Percentiles rank a stretch among this genome's conserved stretches.
These are phyloP conservation scores for Eueides isabella DNA, from an alignment of 1,140 invertebrate genomes.

Conservation along the genomic window DNA sequence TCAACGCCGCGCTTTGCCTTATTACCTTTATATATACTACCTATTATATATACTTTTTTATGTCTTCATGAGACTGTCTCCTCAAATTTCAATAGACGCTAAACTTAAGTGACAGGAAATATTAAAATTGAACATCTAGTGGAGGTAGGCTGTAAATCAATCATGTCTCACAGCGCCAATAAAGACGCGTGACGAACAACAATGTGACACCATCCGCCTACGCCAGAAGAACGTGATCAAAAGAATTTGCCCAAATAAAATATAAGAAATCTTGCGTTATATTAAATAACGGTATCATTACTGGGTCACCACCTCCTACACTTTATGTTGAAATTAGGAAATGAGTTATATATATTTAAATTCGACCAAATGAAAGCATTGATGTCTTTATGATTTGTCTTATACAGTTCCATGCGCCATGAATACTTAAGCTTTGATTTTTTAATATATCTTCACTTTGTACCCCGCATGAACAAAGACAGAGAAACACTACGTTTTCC, in stretches of 20 bases:
- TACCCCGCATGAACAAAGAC: no score
- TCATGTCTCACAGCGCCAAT: conserved; percentile 20
- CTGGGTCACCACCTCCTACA: not conserved
- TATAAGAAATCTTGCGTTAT: not conserved
- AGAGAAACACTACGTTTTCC: no score
- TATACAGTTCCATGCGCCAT: not conserved
- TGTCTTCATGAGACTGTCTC: not conserved
- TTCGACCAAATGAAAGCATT: not conserved
- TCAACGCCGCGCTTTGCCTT: no score
- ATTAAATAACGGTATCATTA: not conserved
- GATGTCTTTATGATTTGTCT: not conserved
- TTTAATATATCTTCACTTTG: no score
- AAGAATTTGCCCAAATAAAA: conserved; percentile 14
- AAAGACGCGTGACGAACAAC: conserved; percentile 32
- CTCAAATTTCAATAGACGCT: not conserved
- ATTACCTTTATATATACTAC: no score
- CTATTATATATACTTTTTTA: no score
- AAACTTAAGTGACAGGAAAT: conserved; percentile 13
- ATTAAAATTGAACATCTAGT: conserved; percentile 8
- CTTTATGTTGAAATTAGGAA: not conserved
- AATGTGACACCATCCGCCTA: conserved; percentile 18
- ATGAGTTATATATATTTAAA: not conserved
- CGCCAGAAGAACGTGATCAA: conserved; percentile 2
- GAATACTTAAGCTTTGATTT: no score
- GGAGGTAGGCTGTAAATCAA: conserved; percentile 17